These are phyloP conservation scores for Cassiopea andromeda DNA, from an alignment of 30 jellyfish, hydroid and myxozoan species.

Conservation along the genomic window DNA sequence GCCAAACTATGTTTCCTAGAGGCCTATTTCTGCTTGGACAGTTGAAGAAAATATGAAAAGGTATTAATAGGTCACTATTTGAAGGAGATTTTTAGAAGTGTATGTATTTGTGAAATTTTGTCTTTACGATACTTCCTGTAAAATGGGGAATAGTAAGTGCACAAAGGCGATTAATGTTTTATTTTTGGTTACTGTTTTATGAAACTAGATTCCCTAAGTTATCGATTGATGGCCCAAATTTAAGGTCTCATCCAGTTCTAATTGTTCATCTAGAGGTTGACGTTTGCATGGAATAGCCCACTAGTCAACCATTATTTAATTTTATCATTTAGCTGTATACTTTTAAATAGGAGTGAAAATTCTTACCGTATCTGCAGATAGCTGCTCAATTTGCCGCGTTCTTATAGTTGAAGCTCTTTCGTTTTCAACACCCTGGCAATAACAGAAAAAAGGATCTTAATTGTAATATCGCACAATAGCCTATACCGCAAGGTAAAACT, in stretches of 20 bases:
- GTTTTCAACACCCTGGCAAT: slow-evolving; percentile 38
- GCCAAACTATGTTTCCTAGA: background rate
- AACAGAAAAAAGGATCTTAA: background rate
- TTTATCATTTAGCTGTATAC: no score
- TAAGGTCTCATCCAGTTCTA: background rate
- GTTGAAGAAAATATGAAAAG: background rate
- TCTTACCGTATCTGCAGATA: slow-evolving; percentile 39
- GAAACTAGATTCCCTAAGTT: background rate
- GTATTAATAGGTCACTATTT: background rate
- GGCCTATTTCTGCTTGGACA: background rate
- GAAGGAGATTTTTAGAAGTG: background rate
- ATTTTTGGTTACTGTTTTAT: background rate
- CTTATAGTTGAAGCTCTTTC: slow-evolving; percentile 45
- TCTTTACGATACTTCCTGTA: background rate
- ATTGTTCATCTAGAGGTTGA: background rate
- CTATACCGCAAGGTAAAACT: no score
- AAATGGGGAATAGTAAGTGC: background rate
- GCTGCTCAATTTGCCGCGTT: slow-evolving; percentile 46
- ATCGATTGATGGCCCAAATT: background rate
- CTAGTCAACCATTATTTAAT: background rate
- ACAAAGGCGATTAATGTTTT: background rate
- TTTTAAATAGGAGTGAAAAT: background rate
- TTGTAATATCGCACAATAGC: no score
- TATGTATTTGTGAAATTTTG: background rate
- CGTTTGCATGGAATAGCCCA: background rate